Evolutionary conservation across 2,113 vertebrate genomes (phyloP), one percentile per base, ranked within the genome.

Genomic region (Hyaena hyaena): DNA sequence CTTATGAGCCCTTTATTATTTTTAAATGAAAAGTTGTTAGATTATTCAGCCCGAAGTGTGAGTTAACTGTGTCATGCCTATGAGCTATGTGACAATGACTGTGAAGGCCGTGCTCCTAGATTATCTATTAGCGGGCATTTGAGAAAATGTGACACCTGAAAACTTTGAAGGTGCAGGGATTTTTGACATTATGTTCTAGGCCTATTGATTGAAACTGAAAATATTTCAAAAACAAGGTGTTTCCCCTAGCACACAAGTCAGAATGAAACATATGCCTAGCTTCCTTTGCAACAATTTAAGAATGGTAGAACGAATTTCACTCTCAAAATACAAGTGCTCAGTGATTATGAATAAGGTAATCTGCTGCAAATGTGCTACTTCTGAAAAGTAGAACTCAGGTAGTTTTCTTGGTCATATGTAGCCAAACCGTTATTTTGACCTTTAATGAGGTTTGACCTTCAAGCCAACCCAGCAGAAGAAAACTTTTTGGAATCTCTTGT

Each of bases 1-100:
- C 93, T 85, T 84, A 12, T 69, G 77, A 35, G 9, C 35, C 69
- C 92, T 96, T n/a, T 89, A 96, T 94, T 87, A 63, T 68, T 98
- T 88, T 79, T 96, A 98, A 98, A 92, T 96, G 16, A 90, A 94
- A 97, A 97, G 90, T 90, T 98, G 97, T 96, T 95, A 96, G 88
- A 92, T 97, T 89, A 95, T 83, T 97, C 95, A 95, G 82, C 74
- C 48, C 0, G 23, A 95, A 77, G 14, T 73, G 33, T 90, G 77
- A 96, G 97, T 81, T 97, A 98, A 90, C 90, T 83, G n/a, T 95
- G 68, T 68, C 43, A 80, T 45, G 85, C 45, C 83, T 93, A 26
- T 87, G 91, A 98, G 76, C 65, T 94, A 26, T 50, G 5, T 66
- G 81, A 77, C 23, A 92, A 82, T 23, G 90, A 84, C 39, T 79